Conservation (phyloP, 2,797 vertebrate species). For the Gallirallus australis region DNA sequence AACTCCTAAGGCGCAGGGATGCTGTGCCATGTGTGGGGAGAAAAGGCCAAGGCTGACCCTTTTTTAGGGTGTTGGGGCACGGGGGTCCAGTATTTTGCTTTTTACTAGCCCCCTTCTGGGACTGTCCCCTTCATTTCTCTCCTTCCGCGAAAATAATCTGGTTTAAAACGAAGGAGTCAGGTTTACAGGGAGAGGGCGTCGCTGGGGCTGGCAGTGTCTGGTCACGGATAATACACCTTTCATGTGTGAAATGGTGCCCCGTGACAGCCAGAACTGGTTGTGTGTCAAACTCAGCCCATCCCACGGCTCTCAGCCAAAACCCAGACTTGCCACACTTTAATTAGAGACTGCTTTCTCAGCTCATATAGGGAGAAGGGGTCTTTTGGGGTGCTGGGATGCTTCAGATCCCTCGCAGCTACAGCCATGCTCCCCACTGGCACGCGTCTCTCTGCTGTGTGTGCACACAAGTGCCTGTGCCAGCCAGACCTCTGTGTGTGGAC, state of each 20-base stretch:
- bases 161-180: neutral
- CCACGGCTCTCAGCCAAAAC: neutral
- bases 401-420: neutral
- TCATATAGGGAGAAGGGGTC: neutral
- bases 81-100: neutral
- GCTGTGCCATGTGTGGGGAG: neutral
- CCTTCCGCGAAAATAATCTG: neutral
- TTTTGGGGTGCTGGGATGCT: neutral
- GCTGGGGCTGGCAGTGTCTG: neutral
- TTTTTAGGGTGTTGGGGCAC: neutral
- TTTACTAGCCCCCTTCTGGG: neutral
- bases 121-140: neutral
- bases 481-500: neutral
- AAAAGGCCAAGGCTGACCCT: neutral
- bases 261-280: neutral
- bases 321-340: neutral
- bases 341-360: neutral
- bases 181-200: accelerated
- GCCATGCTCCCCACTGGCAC: neutral
- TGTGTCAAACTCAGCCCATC: neutral
- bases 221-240: neutral
- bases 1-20: neutral
- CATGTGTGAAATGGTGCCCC: neutral
- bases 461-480: neutral
- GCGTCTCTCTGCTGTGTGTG: neutral